Evolutionary conservation across 2,888 invertebrate genomes (phyloP).

Genomic region (Perizoma flavofasciatum): DNA sequence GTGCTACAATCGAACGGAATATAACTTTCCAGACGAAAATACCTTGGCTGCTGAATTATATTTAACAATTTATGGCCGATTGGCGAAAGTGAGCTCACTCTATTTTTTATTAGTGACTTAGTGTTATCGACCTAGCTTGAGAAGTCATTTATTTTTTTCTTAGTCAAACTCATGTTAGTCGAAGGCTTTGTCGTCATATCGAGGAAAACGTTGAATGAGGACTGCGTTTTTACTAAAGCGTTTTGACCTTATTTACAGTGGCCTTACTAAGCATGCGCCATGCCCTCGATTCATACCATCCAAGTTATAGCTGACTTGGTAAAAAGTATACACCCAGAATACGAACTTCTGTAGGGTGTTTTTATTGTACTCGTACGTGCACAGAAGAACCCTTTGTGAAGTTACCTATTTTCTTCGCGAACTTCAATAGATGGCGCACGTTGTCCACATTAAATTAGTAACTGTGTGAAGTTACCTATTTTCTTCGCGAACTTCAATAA

Average conservation of each 20-base stretch:
- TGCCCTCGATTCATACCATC: conserved; percentile 42
- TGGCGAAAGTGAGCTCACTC: no score
- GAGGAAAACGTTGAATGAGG: conserved; percentile 34
- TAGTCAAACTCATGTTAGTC: neutral
- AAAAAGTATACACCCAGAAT: conserved; percentile 12
- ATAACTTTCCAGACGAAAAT: no score
- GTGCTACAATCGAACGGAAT: no score
- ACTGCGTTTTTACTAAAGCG: conserved; percentile 37
- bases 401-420: neutral
- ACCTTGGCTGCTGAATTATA: no score
- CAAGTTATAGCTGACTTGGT: conserved; percentile 19
- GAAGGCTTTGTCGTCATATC: conserved; percentile 15
- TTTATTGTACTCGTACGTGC: no score
- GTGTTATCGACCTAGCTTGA: no score
- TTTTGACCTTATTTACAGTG: conserved; percentile 49
- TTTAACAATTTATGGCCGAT: no score
- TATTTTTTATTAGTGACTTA: no score
- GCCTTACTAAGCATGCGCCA: conserved; percentile 48
- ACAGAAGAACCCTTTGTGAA: neutral
- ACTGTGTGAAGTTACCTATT: neutral
- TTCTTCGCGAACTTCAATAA: neutral
- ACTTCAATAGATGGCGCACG: neutral
- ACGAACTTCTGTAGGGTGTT: no score
- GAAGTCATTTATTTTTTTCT: no score
- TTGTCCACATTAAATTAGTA: neutral